Evolutionary conservation across 2,797 vertebrate species (phyloP).

Genomic region (Tachyglossus aculeatus): DNA sequence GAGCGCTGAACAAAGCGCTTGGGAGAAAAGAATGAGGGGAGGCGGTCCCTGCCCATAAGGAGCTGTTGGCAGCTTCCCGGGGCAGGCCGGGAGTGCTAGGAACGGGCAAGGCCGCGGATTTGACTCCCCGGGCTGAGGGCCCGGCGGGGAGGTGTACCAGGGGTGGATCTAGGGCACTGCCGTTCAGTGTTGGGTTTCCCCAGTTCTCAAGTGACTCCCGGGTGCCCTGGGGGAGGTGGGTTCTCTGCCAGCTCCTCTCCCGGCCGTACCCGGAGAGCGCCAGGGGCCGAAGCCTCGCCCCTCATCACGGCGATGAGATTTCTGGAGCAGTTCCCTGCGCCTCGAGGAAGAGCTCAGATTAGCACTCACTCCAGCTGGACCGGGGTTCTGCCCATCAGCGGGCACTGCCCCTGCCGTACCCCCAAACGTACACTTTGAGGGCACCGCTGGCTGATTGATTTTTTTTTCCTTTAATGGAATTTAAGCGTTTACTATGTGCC

Average conservation of each 20-base stretch:
- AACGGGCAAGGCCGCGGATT: background rate
- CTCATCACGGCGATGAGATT: background rate
- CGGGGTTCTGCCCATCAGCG: background rate
- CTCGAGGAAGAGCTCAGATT: background rate
- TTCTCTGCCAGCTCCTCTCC: background rate
- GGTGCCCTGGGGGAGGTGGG: background rate
- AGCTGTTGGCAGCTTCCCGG: background rate
- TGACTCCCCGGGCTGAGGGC: slow-evolving; percentile 8
- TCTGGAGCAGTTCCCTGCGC: no score
- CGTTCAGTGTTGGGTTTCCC: background rate
- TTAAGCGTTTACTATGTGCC: no score
- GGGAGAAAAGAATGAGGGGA: no score
- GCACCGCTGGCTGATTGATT: no score
- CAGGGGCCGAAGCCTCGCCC: background rate
- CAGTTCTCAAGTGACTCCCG: background rate
- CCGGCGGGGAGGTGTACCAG: slow-evolving; percentile 4
- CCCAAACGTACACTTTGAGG: no score
- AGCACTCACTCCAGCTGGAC: background rate
- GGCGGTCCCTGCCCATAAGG: background rate
- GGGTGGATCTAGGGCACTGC: background rate
- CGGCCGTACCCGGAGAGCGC: background rate
- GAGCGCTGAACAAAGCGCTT: no score
- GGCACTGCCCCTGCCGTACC: background rate
- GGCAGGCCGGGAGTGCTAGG: background rate
- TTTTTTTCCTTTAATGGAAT: no score